phyloP scores from a whole-genome alignment of 1,140 invertebrate species.

The Oscheius sp. region DNA sequence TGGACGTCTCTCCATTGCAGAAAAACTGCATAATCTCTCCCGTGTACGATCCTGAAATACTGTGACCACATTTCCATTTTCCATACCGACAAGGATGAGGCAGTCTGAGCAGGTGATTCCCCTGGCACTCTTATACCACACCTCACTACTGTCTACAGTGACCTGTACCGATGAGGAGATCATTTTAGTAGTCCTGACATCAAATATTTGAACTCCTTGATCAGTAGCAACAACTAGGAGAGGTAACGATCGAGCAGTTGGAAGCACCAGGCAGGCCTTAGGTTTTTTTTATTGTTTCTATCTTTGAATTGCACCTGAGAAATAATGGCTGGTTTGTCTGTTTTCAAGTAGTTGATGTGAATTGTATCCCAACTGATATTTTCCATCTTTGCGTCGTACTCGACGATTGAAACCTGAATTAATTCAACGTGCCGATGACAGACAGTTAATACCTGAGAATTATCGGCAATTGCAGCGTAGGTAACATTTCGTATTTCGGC shows the following conservation, averaged over 20 bases:
- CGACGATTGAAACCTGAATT: conserved; percentile 2
- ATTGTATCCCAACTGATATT: background rate
- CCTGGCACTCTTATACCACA: background rate
- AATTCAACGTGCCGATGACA: background rate
- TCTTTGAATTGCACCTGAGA: background rate
- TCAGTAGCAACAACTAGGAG: conserved; percentile 5
- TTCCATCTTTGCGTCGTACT: conserved; percentile 19
- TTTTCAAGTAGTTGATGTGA: background rate
- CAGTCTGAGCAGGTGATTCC: conserved; percentile 24
- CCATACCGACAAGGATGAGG: conserved; percentile 13
- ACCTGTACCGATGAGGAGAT: background rate
- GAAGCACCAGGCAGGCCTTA: conserved; percentile 21
- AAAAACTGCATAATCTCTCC: conserved; percentile 22
- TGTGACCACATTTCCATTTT: background rate
- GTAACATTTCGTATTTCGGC: conserved; percentile 25
- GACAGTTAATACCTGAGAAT: conserved; percentile 2
- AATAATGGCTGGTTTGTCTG: background rate
- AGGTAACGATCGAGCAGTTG: conserved; percentile 20
- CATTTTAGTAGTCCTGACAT: background rate
- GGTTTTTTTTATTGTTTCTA: background rate
- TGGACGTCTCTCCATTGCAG: conserved; percentile 28
- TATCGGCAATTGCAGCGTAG: conserved; percentile 9
- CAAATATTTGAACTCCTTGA: conserved; percentile 8
- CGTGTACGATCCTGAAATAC: conserved; percentile 10
- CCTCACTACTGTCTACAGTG: background rate